Base-by-base conservation (phyloP, 2,888 invertebrate species). In the Herminia tarsipennalis region DNA sequence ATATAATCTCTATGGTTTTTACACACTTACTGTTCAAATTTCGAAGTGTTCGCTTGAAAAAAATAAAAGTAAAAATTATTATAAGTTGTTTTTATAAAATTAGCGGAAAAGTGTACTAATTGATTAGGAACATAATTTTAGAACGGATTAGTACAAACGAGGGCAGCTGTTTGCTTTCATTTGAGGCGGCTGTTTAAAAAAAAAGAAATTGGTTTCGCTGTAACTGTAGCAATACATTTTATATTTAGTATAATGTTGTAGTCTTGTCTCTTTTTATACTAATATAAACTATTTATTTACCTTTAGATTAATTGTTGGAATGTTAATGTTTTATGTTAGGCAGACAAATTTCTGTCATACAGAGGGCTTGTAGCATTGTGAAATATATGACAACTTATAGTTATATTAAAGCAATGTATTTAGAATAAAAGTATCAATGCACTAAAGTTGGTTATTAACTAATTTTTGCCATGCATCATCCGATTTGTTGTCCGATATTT, bases 251-350 rank as follows among this genome's bases (percentile, higher is more conserved):
- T 78, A 79, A 77, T 70, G 70, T 68, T 73, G 68, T 79, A 79
- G 73, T 73, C 73, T 73, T 77, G 71, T 79, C 72, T 74, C 73
- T 70, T 68, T 69, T 71, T 69, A 63, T 66, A 66, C 63, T 66
- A 67, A 67, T 70, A 67, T 70, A 65, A 75, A 68, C 65, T 78
- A 81, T 79, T 79, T 82, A 81, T 81, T 82, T 77, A 75, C 70
- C 64, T 58, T 56, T 79, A 81, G 77, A 68, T 69, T 80, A 79
- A 80, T 83, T 82, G 83, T 83, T 83, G 83, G 81, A 76, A 78
- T 81, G 81, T 83, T 83, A 66, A 76, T 57, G 66, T 83, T 81
- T 78, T 82, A 67, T 75, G 75, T 82, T 80, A 66, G 66, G 64
- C 71, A 55, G 64, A 57, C 40, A 56, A 59, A 63, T 66, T 70